A percentile compares a stretch with the other conserved stretches of the same genome.
These are phyloP conservation scores for Acronicta alni DNA, from an alignment of 2,888 invertebrate species.

Conservation along the genomic window DNA sequence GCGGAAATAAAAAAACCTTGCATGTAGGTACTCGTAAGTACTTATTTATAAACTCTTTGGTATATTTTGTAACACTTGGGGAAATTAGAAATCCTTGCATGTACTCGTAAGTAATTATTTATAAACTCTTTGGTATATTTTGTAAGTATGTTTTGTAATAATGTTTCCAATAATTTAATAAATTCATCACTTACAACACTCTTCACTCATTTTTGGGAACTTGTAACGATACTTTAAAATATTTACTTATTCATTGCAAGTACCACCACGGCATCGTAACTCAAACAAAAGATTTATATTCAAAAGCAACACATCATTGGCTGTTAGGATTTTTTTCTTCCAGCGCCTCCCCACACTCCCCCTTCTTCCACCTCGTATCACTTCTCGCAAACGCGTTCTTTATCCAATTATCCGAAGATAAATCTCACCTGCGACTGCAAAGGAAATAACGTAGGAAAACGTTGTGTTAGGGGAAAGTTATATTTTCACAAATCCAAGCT, in stretches of 20 bases:
- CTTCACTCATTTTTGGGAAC: too few species aligned
- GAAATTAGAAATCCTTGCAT: too few species aligned
- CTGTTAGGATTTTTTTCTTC: conserved; percentile 67
- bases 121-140: too few species aligned
- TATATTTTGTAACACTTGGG: too few species aligned
- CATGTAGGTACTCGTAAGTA: too few species aligned
- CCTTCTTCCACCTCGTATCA: conserved; percentile 83
- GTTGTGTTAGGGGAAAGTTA: conserved; percentile 77
- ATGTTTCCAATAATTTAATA: too few species aligned
- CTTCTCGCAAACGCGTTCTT: conserved; percentile 87
- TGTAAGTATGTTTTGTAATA: too few species aligned
- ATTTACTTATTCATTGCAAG: conserved; percentile 23
- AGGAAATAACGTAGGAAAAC: conserved; percentile 82
- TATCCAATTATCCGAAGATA: conserved; percentile 89
- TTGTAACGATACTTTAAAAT: background rate
- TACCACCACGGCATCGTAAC: conserved; percentile 19
- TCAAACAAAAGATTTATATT: conserved; percentile 64
- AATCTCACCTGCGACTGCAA: conserved; percentile 89
- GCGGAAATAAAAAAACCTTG: too few species aligned
- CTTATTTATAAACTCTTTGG: too few species aligned
- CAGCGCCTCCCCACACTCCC: conserved; percentile 53
- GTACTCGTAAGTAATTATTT: too few species aligned
- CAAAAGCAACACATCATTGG: conserved; percentile 67
- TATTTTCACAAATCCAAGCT: conserved; percentile 79
- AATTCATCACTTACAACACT: too few species aligned